Conservation (phyloP, 2,113 vertebrate species). For the Hassar affinis region DNA sequence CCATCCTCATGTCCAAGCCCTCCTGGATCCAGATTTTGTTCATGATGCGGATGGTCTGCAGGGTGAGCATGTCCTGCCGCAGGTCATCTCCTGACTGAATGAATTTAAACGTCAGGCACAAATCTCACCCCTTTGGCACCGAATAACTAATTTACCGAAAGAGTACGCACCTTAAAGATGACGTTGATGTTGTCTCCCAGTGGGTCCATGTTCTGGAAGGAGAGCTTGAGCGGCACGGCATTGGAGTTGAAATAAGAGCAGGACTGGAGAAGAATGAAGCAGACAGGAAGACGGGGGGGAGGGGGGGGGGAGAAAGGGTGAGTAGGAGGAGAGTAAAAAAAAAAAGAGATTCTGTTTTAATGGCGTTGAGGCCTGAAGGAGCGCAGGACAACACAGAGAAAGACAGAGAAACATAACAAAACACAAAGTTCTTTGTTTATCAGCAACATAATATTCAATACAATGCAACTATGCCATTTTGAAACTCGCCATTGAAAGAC, state of each 20-base stretch:
- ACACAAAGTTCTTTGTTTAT: neutral
- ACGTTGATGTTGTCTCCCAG: conserved; percentile 87
- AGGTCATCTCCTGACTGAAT: conserved; percentile 90
- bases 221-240: conserved; percentile 90
- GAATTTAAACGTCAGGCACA: neutral
- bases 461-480: neutral
- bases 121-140: neutral
- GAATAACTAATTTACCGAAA: neutral
- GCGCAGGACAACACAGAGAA: neutral
- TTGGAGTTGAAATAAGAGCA: conserved; percentile 98
- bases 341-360: neutral
- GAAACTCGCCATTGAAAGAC: neutral
- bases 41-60: conserved; percentile 98
- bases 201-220: conserved; percentile 88
- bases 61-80: conserved; percentile 95
- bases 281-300: neutral
- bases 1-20: conserved; percentile 97
- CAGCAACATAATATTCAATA: neutral
- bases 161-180: conserved; percentile 87
- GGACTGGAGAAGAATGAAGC: conserved; percentile 64
- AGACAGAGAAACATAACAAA: neutral
- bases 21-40: conserved; percentile 99
- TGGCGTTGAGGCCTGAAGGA: conserved; percentile 1
- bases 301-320: neutral
- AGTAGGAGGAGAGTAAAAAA: neutral